phyloP scores from a whole-genome alignment of 2,888 invertebrate species.

The Halictus quadricinctus region DNA sequence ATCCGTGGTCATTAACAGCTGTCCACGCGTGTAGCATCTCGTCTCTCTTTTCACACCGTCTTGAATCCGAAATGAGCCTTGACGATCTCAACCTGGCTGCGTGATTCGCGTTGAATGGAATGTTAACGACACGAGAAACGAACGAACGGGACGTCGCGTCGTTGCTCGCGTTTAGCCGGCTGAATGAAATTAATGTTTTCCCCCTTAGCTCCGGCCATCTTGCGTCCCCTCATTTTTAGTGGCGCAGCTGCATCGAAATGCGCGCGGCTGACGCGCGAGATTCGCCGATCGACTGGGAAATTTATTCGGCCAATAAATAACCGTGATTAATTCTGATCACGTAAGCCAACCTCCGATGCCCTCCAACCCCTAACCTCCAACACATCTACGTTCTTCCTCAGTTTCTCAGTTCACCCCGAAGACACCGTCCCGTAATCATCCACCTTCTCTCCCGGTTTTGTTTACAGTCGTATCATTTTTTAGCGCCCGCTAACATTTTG shows the following conservation, averaged over 20 bases:
- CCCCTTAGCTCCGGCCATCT: constrained; percentile 9
- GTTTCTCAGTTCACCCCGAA: neutral
- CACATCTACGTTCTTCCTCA: neutral
- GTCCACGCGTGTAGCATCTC: constrained; percentile 15
- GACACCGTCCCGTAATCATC: constrained; percentile 30
- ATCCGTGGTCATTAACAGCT: constrained; percentile 62
- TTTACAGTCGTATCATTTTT: constrained; percentile 26
- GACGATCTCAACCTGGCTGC: constrained; percentile 31
- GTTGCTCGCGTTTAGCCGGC: constrained; percentile 42
- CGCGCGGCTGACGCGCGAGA: constrained; percentile 39
- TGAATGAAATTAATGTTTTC: constrained; percentile 63
- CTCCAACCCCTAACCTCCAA: constrained; percentile 1
- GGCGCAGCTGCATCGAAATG: constrained; percentile 57
- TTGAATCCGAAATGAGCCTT: constrained; percentile 41
- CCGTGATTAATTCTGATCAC: constrained; percentile 70
- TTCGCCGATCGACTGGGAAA: constrained; percentile 61
- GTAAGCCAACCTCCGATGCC: constrained; percentile 53
- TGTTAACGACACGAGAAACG: constrained; percentile 51
- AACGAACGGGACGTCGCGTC: constrained; percentile 39
- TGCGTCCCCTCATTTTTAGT: constrained; percentile 56
- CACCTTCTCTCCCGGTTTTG: constrained; percentile 9
- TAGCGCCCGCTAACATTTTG: neutral
- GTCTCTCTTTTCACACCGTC: constrained; percentile 44
- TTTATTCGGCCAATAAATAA: constrained; percentile 71
- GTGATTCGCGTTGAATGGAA: constrained; percentile 53